Evolutionary conservation across 2,113 vertebrate species (phyloP).

Genomic region (Ageneiosus marmoratus): DNA sequence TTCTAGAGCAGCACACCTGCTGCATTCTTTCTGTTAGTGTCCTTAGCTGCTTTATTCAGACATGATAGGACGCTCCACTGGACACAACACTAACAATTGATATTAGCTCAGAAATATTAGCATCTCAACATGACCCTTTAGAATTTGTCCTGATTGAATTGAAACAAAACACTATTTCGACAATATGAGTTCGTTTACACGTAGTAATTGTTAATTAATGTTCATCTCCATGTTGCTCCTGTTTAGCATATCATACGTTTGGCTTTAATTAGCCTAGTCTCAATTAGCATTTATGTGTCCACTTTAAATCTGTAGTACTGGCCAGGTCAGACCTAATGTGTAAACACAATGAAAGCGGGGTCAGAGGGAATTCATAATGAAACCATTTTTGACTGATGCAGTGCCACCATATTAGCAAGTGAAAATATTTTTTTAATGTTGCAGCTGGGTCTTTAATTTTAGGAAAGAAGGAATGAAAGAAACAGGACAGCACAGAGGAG

Average conservation of each 20-base stretch:
- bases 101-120: slow-evolving; percentile 45
- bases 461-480: slow-evolving; percentile 1
- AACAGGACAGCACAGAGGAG: neutral
- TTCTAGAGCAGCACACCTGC: slow-evolving; percentile 47
- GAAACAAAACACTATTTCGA: slow-evolving; percentile 25
- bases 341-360: slow-evolving; percentile 33
- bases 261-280: slow-evolving; percentile 35
- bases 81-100: slow-evolving; percentile 33
- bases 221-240: slow-evolving; percentile 48
- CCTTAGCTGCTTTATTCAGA: slow-evolving; percentile 20
- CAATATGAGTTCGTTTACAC: slow-evolving; percentile 43
- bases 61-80: slow-evolving; percentile 30
- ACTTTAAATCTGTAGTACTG: slow-evolving; percentile 29
- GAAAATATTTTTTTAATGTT: slow-evolving; percentile 31
- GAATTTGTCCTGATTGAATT: slow-evolving; percentile 38
- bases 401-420: slow-evolving; percentile 48
- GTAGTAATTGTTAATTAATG: slow-evolving; percentile 43
- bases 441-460: slow-evolving; percentile 30
- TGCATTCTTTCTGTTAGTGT: slow-evolving; percentile 36
- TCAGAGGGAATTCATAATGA: slow-evolving; percentile 32
- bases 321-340: slow-evolving; percentile 50
- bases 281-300: slow-evolving; percentile 55
- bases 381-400: slow-evolving; percentile 40
- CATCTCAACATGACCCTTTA: slow-evolving; percentile 43
- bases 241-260: slow-evolving; percentile 58